Conservation (phyloP, 2,888 invertebrate species). For the Thecophora atra region DNA sequence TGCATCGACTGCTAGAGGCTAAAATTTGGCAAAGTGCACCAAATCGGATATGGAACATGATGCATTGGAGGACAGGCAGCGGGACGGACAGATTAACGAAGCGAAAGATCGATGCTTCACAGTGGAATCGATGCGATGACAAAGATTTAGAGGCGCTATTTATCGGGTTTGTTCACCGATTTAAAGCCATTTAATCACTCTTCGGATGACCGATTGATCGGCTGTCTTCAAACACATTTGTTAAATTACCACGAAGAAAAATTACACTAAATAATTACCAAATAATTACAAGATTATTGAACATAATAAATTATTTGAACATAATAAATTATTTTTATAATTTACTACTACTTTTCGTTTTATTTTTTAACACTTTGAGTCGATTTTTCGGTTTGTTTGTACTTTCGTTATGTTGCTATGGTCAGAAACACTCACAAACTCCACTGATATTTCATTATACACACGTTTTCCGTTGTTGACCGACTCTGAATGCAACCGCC, state of each 20-base stretch:
- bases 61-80: neutral
- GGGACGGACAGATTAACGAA: neutral
- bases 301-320: no score
- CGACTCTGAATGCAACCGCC: no score
- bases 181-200: slow-evolving; percentile 20
- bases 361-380: neutral
- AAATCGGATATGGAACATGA: neutral
- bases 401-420: no score
- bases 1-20: neutral
- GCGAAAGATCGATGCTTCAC: neutral
- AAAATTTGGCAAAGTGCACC: slow-evolving; percentile 20
- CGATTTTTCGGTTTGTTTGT: no score
- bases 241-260: neutral
- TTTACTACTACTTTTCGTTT: neutral
- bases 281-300: no score
- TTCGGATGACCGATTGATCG: slow-evolving; percentile 19
- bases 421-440: no score
- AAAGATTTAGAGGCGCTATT: neutral
- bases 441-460: no score
- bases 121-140: neutral
- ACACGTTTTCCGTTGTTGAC: no score
- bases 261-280: neutral
- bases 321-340: no score
- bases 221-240: neutral
- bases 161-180: neutral